phyloP scores from a whole-genome alignment of 2,797 vertebrate species.

The Yasuhikotakia modesta region DNA sequence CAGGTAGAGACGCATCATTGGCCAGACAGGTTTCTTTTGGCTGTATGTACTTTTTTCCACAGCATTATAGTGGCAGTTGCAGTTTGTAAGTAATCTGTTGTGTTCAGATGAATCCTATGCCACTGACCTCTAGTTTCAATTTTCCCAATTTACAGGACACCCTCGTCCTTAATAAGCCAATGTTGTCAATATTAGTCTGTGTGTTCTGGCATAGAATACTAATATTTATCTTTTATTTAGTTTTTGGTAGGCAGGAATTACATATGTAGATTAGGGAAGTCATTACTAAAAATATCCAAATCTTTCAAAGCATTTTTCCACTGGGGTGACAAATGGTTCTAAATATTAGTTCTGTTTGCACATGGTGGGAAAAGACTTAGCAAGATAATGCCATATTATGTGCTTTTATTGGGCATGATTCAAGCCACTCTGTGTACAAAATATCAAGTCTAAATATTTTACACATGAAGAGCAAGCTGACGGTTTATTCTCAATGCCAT shows the following conservation, averaged over 20 bases:
- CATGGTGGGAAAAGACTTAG: background rate
- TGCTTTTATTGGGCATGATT: constrained; percentile 28
- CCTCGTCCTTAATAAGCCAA: background rate
- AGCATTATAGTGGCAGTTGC: background rate
- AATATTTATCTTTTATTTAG: background rate
- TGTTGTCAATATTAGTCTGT: constrained; percentile 1
- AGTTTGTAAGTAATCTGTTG: background rate
- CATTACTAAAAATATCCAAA: constrained; percentile 18
- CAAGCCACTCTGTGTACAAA: constrained; percentile 19
- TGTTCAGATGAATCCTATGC: background rate
- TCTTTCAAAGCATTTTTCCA: constrained; percentile 26
- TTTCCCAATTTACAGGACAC: background rate
- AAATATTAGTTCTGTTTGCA: constrained; percentile 47
- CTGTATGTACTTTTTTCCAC: constrained; percentile 13
- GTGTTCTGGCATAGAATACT: background rate
- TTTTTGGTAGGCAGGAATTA: background rate
- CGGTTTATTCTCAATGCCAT: background rate
- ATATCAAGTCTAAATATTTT: background rate
- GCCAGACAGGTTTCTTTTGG: constrained; percentile 1
- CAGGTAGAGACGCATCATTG: constrained; percentile 2
- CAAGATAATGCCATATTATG: background rate
- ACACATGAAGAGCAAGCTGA: background rate
- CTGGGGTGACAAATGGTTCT: background rate
- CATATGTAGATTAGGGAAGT: background rate
- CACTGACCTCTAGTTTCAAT: background rate